Percentiles rank a stretch among this genome's conserved stretches.
phyloP scores from a whole-genome alignment of 1,140 invertebrate genomes.

The Zophobas morio region DNA sequence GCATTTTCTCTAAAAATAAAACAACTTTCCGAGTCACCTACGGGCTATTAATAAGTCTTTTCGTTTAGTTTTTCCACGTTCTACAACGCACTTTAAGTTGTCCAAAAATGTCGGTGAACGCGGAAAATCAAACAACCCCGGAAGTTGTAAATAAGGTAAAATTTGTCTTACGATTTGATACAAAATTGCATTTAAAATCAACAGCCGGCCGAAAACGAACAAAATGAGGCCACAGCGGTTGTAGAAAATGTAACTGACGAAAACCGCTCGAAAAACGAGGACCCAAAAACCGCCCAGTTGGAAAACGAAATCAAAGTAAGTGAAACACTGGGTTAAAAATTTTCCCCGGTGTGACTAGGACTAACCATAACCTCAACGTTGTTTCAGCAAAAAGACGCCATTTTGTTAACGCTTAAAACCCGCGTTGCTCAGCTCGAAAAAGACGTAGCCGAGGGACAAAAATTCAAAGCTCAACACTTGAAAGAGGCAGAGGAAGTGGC shows the following conservation, averaged over 20 bases:
- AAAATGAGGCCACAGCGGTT: neutral
- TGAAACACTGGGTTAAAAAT: neutral
- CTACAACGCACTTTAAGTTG: conserved; percentile 14
- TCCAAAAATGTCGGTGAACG: conserved; percentile 32
- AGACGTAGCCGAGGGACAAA: conserved; percentile 59
- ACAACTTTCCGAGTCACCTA: conserved; percentile 20
- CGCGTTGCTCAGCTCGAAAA: conserved; percentile 58
- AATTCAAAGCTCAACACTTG: conserved; percentile 56
- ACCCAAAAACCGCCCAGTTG: neutral
- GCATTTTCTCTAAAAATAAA: conserved; percentile 44
- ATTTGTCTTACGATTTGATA: neutral
- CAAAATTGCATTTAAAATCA: neutral
- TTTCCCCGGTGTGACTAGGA: too few species aligned
- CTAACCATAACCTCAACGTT: neutral
- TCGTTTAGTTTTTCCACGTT: conserved; percentile 6
- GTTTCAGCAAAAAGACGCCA: conserved; percentile 58
- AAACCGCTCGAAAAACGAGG: conserved; percentile 2
- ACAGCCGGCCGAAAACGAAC: neutral
- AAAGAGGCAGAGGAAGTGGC: conserved; percentile 61
- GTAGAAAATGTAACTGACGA: conserved; percentile 17
- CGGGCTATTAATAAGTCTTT: conserved; percentile 36
- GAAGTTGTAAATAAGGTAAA: conserved; percentile 4
- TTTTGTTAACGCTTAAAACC: conserved; percentile 59
- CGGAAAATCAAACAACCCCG: neutral
- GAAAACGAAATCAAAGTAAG: conserved; percentile 33